Base-by-base conservation (phyloP, 2,888 invertebrate genomes). In the Seira ritae region DNA sequence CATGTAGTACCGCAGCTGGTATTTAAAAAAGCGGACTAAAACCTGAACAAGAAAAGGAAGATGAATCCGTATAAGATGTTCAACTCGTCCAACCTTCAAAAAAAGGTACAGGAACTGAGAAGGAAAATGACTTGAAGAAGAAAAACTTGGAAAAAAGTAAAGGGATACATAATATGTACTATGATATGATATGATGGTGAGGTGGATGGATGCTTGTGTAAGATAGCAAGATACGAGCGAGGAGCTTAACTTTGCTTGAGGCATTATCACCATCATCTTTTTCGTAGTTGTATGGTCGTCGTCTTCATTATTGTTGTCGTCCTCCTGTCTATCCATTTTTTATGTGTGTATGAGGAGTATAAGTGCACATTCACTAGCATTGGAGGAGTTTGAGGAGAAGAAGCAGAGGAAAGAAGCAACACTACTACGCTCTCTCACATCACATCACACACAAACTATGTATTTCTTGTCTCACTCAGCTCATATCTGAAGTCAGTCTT, bases 191-290 rank as follows among this genome's bases (percentile, higher is more conserved):
- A n/a, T n/a, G n/a, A n/a, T n/a, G n/a, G 31, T 31, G 31, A 31
- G 31, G 8, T 31, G 31, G 31, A 31, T 31, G 31, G 31, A 31
- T 31, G 31, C 3, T 31, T 31, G 31, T 2, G 2, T 31, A 4
- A 55, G 55, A 17, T 62, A 69, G 70, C 62, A 31, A 73, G 73
- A 42, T 6, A 42, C 75, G 65, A 74, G 31, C 2, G 65, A 76
- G 81, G 65, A 81, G 81, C 81, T 81, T 81, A 81, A 81, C 75
- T 81, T 81, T 76, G 81, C 81, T 81, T 76, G 31, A 76, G 80
- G 80, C 80, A 81, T 71, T 75, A 75, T 81, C 69, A 75, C 69
- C 74, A 42, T 73, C 66, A 65, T 80, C 65, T 23, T 67, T 60
- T 24, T 70, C 24, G 76, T 77, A 69, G 77, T 74, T 67, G 31